Evolutionary conservation across 2,888 invertebrate genomes (phyloP), one percentile per base, ranked within the genome.

Genomic region (Pherbina coryleti): DNA sequence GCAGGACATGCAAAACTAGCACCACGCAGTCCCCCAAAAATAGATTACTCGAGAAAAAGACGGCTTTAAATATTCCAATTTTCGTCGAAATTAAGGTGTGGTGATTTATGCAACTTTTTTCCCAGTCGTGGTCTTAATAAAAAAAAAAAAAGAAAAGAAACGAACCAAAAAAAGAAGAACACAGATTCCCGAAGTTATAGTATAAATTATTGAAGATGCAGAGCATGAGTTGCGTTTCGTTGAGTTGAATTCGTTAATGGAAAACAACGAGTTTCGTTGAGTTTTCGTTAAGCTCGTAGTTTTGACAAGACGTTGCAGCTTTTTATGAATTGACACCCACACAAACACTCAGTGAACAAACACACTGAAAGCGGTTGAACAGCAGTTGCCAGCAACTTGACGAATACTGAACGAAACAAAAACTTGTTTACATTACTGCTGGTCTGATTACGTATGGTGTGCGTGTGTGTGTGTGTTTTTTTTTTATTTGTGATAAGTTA

Each of bases 51-150:
- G 8, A 28, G 37, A 44, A 67, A 34, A 67, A 44, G 37, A 19
- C 17, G 31, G 5, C 1, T 44, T 60, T 28, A 17, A 67, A 67
- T 44, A 14, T 31, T 37, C n/a, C 44, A 44, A 44, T 44, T 44
- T 34, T 69, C 57, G 31, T 53, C 55, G 11, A 87, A 87, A 86
- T 87, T 88, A 88, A 87, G 87, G 87, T 86, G 87, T 87, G 87
- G 88, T 88, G 86, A 87, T 87, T 88, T 87, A 87, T 88, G 87
- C 87, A 87, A 87, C 85, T 79, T 78, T 79, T 79, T 78, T 78
- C 71, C 55, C 75, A 78, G 60, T 80, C 71, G 60, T 77, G 69
- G 73, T 76, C 73, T 78, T 78, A 70, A 64, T 55, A 22, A 78
- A 71, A 77, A 72, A 72, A 31, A 62, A 64, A 28, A 75, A 76